These are phyloP conservation scores for Sprattus sprattus DNA, from an alignment of 2,113 vertebrate species.

Conservation along the genomic window DNA sequence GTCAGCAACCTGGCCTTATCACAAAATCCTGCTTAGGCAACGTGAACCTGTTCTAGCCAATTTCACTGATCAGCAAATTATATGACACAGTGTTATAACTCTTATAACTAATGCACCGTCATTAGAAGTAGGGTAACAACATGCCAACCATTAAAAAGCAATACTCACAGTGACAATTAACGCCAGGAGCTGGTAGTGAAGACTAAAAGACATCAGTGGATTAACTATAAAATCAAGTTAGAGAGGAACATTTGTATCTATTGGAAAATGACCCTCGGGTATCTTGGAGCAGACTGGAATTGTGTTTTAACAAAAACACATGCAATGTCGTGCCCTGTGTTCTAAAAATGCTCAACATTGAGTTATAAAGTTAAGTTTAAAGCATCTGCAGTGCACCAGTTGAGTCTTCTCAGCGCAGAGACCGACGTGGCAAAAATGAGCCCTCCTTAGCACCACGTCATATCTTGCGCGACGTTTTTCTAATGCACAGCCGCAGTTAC, in stretches of 20 bases:
- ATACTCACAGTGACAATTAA: conserved; percentile 67
- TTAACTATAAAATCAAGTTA: conserved; percentile 50
- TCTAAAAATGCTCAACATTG: neutral
- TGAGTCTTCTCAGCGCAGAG: conserved; percentile 54
- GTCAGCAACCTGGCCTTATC: neutral
- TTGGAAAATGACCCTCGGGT: neutral
- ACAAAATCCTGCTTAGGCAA: neutral
- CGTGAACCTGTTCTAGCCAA: neutral
- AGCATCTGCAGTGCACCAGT: conserved; percentile 55
- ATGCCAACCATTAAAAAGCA: neutral
- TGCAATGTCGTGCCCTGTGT: neutral
- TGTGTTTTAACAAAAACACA: neutral
- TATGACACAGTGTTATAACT: neutral
- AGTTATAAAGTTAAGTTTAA: conserved; percentile 13
- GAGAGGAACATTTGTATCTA: conserved; percentile 53
- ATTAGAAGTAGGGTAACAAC: conserved; percentile 14
- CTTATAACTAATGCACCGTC: neutral
- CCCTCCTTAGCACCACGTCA: conserved; percentile 64
- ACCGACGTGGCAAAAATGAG: conserved; percentile 77
- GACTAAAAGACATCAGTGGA: conserved; percentile 74
- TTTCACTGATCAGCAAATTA: neutral
- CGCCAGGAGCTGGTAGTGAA: conserved; percentile 56
- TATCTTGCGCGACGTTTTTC: conserved; percentile 56
- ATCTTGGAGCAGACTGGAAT: neutral
- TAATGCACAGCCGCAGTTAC: neutral